A percentile compares a stretch with the other conserved stretches of the same genome.
Conservation (phyloP, 2,888 invertebrate species). For the Heliothis peltigera region DNA sequence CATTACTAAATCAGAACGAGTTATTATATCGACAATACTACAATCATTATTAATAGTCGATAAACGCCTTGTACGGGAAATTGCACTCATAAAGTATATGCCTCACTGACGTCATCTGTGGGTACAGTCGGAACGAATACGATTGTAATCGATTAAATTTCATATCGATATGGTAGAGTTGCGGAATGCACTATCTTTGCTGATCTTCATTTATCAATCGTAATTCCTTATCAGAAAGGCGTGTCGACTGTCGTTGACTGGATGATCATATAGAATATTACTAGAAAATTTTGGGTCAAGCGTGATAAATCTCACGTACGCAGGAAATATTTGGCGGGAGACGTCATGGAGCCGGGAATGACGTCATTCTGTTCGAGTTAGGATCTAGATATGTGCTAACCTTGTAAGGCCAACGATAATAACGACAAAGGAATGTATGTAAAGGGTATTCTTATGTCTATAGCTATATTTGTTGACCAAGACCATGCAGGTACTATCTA, state of each 20-base stretch:
- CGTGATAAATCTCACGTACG: constrained; percentile 59
- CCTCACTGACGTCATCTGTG: constrained; percentile 18
- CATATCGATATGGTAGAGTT: constrained; percentile 22
- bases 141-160: constrained; percentile 22
- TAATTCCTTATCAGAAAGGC: constrained; percentile 6
- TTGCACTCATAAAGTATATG: constrained; percentile 20
- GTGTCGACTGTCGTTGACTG: constrained; percentile 2
- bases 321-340: constrained; percentile 41
- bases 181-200: constrained; percentile 36
- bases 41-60: constrained; percentile 38
- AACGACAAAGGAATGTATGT: constrained; percentile 25
- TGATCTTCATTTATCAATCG: constrained; percentile 27
- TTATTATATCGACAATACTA: constrained; percentile 22
- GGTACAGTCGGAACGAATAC: constrained; percentile 11
- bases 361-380: constrained; percentile 35
- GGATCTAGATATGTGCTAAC: constrained; percentile 41
- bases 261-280: constrained; percentile 25
- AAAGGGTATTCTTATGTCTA: background rate
- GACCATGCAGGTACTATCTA: no score
- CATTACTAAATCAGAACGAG: constrained; percentile 8
- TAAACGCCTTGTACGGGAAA: constrained; percentile 41
- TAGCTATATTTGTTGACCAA: no score
- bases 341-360: constrained; percentile 28
- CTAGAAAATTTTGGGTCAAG: background rate
- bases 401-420: constrained; percentile 28